Base-by-base conservation (phyloP, 2,888 invertebrate genomes). In the Limenitis camilla region DNA sequence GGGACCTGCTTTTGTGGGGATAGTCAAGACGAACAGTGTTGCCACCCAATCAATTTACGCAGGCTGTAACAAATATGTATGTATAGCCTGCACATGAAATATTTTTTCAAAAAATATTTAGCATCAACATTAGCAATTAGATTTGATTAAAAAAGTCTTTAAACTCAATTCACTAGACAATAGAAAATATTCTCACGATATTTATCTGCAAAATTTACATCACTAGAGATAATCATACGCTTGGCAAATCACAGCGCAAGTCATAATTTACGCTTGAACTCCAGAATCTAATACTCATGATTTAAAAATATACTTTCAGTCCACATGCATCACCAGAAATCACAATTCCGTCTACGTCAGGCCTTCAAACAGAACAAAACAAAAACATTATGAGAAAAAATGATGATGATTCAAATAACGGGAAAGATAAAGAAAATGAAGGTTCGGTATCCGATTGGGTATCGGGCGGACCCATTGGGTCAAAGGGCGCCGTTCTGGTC, bases 401-500 rank as follows among this genome's bases (percentile, higher is more conserved):
- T 75, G 82, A 78, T 42, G 84, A 83, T 38, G 82, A 82, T 43
- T 71, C 77, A 8, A 53, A 62, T 28, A 44, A 60, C 50, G 57
- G 57, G 11, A 75, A 72, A 59, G 76, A 72, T 40, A 75, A 76
- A 36, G 74, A 78, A 46, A 72, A 71, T 43, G 81, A 82, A 29
- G 82, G 76, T 2, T 77, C 76, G 50, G 50, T 85, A 35, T 60
- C 79, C 7, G 87, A 86, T 66, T 91, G 91, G 91, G 72, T 91
- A 49, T 86, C 89, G 32, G 90, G 90, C 49, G 91, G 91, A 11
- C 85, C 81, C 30, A 64, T 90, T 60, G 93, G 93, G 19, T 89
- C 91, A 2, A 90, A 90, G 52, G 90, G 89, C 49, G 89, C 92
- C 4, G 89, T 92, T 43, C 82, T 93, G 49, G 88, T 92, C 43